Base-by-base conservation (phyloP, 2,888 invertebrate species). In the Flabesymbios commensalis region DNA sequence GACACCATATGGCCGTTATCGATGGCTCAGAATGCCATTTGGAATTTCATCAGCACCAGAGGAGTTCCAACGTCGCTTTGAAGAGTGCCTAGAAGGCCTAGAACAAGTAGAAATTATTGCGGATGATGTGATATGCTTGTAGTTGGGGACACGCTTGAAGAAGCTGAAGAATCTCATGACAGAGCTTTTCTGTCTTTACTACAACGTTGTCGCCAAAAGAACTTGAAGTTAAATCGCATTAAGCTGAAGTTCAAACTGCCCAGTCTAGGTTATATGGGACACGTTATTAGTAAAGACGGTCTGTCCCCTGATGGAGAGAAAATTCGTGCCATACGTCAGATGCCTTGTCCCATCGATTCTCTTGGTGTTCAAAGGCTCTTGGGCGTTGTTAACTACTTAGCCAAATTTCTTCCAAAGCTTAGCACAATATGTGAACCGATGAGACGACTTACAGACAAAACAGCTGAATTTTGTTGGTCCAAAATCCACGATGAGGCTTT, bases 1-100 rank as follows among this genome's bases (percentile, higher is more conserved):
- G 26, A 70, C 68, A 3, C 69, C 67, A 7, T 68, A 53, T 59
- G 71, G 71, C 26, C 14, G 71, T 17, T 68, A 65, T 41, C 31
- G 69, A 19, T 71, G 69, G 68, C 42, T 61, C 5, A 29, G 66
- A 3, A 48, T 72, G 59, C 71, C 70, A 2, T 70, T 72, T 59
- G 71, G 69, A 1, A 63, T 71, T 32, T 59, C 51, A 4, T 29
- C 65, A 14, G 61, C 68, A 1, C 51, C 67, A n/a, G 70, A 69
- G 47, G 59, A 61, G 19, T 72, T 59, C 39, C 72, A 73, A 32
- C 49, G 57, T 2, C 42, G 63, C 49, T 61, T 64, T 26, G 31
- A 69, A 22, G 43, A 67, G 33, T 65, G 55, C 7, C 48, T 73
- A 2, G 66, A 70, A 56, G 67, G 71, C 2, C 54, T 71, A n/a